phyloP scores from a whole-genome alignment of 2,888 invertebrate species.

The Nephrotoma guestfalica region DNA sequence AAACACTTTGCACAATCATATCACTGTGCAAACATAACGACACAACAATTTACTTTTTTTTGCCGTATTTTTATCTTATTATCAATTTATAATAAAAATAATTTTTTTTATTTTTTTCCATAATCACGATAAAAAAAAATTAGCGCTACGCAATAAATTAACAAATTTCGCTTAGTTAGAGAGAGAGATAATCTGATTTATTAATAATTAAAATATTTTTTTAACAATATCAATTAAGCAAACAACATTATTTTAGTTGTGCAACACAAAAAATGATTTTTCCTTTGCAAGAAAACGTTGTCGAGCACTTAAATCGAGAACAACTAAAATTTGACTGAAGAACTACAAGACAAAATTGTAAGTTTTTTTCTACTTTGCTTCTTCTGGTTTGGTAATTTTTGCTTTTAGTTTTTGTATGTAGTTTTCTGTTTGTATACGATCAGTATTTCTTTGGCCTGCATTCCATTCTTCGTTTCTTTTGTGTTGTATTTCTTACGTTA shows the following conservation, averaged over 20 bases:
- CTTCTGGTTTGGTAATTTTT: not conserved
- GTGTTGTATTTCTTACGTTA: not conserved
- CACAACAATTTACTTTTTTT: not conserved
- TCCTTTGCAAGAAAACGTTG: not conserved
- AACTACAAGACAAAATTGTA: not conserved
- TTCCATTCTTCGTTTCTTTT: constrained; percentile 1
- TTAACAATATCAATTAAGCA: not conserved
- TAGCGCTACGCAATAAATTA: not conserved
- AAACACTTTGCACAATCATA: not conserved
- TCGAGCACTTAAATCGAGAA: not conserved
- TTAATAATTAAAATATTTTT: not conserved
- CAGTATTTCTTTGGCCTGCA: constrained; percentile 3
- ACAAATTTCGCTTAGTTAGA: not conserved
- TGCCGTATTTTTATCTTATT: not conserved
- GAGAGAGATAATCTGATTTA: not conserved
- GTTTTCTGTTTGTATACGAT: not conserved
- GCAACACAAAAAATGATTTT: not conserved
- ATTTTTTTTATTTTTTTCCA: not conserved
- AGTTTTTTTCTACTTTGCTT: not conserved
- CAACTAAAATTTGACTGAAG: constrained; percentile 1
- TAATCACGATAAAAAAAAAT: not conserved
- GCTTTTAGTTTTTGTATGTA: not conserved
- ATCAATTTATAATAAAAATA: not conserved
- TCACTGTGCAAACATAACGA: not conserved
- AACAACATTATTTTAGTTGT: not conserved